Percentiles rank a stretch among this genome's conserved stretches.
Conservation (phyloP, 2,797 vertebrate genomes). For the Pteronotus mesoamericanus region DNA sequence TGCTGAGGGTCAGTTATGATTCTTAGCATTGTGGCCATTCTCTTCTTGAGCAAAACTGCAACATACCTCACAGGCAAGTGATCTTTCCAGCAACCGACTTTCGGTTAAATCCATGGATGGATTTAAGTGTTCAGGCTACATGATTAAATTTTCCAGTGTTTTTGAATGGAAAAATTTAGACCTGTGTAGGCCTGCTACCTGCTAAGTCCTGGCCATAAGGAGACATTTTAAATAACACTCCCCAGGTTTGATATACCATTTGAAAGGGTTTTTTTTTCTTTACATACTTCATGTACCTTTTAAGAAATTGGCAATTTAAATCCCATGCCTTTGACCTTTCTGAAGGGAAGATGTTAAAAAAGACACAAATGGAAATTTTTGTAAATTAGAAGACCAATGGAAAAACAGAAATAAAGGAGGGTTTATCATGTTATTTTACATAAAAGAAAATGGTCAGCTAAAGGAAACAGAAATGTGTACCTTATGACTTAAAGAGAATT, state of each 20-base stretch:
- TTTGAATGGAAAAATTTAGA: neutral
- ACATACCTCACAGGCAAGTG: constrained; percentile 71
- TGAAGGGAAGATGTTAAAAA: constrained; percentile 23
- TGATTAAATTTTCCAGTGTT: neutral
- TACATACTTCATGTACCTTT: neutral
- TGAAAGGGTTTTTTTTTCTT: neutral
- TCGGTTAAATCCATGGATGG: neutral
- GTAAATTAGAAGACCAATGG: neutral
- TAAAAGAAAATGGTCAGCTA: neutral
- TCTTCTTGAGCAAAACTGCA: constrained; percentile 66
- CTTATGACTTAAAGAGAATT: constrained; percentile 1
- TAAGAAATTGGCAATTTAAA: neutral
- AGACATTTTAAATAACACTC: neutral
- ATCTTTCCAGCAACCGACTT: constrained; percentile 57
- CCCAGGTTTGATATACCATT: neutral
- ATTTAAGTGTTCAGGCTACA: neutral
- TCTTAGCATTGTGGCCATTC: constrained; percentile 69
- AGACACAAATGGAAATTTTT: constrained; percentile 32
- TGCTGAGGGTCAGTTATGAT: constrained; percentile 71
- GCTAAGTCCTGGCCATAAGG: neutral
- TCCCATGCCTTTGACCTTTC: neutral
- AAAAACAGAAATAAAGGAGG: constrained; percentile 31
- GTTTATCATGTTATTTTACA: neutral
- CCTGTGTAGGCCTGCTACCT: neutral
- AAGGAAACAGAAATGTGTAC: neutral